Percentiles rank a stretch among this genome's conserved stretches.
Conservation (phyloP, 2,113 vertebrate species). For the Bothrops jararaca region DNA sequence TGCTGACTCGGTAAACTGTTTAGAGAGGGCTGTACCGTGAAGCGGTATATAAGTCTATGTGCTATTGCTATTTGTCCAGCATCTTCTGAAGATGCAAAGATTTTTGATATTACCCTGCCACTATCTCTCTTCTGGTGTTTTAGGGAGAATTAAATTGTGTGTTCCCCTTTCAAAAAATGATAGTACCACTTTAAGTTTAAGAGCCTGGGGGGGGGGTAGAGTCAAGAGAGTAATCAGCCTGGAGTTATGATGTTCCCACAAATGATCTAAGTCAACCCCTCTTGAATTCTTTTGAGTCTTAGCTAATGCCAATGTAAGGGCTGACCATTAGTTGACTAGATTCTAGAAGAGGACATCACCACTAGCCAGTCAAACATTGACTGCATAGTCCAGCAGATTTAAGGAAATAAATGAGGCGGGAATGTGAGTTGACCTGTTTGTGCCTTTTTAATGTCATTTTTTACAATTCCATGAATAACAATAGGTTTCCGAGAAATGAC, state of each 20-base stretch:
- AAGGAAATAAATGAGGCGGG: neutral
- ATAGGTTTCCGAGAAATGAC: slow-evolving; percentile 7
- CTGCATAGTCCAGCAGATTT: neutral
- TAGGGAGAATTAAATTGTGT: neutral
- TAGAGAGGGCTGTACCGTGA: neutral
- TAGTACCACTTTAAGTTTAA: neutral
- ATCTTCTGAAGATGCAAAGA: neutral
- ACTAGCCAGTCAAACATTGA: neutral
- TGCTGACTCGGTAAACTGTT: too few relatives aligned
- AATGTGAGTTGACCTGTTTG: neutral
- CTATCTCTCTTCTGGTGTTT: neutral
- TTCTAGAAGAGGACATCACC: neutral
- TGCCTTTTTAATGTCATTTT: neutral
- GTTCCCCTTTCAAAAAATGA: neutral
- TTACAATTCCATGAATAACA: neutral
- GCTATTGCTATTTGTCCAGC: neutral
- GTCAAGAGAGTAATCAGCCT: neutral
- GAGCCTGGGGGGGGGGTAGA: too few relatives aligned
- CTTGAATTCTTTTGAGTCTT: neutral
- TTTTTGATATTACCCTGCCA: neutral
- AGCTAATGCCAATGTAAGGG: neutral
- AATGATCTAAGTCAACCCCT: neutral
- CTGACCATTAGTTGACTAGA: neutral
- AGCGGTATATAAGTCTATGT: neutral
- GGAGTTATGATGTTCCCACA: neutral